phyloP scores from a whole-genome alignment of 1,140 invertebrate genomes.

The Halictus rubicundus region DNA sequence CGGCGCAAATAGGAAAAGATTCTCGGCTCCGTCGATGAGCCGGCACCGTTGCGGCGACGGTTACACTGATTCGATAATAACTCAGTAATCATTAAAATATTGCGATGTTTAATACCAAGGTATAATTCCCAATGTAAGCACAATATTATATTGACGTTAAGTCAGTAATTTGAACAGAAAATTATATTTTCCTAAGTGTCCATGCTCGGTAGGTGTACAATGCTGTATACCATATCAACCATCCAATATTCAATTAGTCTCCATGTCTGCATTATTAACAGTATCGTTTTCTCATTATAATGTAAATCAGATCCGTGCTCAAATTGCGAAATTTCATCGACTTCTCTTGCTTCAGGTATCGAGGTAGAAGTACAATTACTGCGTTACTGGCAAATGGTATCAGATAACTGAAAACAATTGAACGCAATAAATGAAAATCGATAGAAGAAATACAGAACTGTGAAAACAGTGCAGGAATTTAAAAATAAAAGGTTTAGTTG shows the following conservation, averaged over 20 bases:
- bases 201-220: neutral
- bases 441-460: no score
- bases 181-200: neutral
- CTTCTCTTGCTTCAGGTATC: neutral
- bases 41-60: no score
- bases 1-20: no score
- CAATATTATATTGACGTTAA: neutral
- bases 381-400: neutral
- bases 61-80: no score
- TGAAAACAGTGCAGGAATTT: no score
- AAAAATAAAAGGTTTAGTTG: no score
- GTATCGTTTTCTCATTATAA: neutral
- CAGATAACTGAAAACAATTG: no score
- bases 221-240: neutral
- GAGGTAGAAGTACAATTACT: neutral
- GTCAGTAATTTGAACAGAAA: neutral
- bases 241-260: slow-evolving; percentile 4
- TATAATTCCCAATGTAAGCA: no score
- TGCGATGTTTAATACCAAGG: no score
- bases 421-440: no score
- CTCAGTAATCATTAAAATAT: no score
- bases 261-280: neutral
- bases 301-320: neutral
- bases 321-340: neutral
- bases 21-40: no score